Evolutionary conservation across 2,888 invertebrate species (phyloP), one percentile per base, ranked within the genome.

Genomic region (Tachina grossa): DNA sequence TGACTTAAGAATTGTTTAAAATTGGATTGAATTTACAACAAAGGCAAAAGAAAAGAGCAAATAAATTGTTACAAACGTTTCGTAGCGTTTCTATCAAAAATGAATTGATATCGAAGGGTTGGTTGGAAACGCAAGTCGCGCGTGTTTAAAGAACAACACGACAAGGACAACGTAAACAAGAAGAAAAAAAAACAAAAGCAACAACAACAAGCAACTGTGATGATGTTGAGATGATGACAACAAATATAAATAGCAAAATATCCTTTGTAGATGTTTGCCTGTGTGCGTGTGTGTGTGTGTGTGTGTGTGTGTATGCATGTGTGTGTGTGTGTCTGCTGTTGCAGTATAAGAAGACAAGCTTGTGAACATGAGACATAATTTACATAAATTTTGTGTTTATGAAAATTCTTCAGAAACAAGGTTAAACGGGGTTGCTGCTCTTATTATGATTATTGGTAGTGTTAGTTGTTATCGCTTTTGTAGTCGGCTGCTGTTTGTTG

Each of bases 381-480:
- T 85, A 61, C 85, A 85, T 85, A 83, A 85, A 85, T 83, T 82
- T 83, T 85, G 57, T 76, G 72, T 78, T 83, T 85, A 72, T 83
- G 82, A 79, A 47, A 72, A 57, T 65, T 59, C 22, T 41, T 9
- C 9, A 45, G 41, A 68, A 75, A 68, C 83, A 63, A 82, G 85
- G 81, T 85, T 83, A 83, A 53, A 77, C 61, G 49, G 85, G 83
- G 82, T 79, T 63, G 85, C 66, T 81, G 83, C 79, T 80, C 75
- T 65, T 82, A 65, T 78, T 41, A 65, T 71, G 22, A 71, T 75
- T 82, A 69, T 75, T 82, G 75, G 41, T 82, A 69, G 41, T 83
- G 83, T 74, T 82, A 65, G 49, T 78, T 82, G 75, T 82, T 80
- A 74, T 75, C 68, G 68, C 72, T 72, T 79, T 63, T 74, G 79